phyloP scores from a whole-genome alignment of 2,888 invertebrate genomes.

The Myopa tessellatipennis region DNA sequence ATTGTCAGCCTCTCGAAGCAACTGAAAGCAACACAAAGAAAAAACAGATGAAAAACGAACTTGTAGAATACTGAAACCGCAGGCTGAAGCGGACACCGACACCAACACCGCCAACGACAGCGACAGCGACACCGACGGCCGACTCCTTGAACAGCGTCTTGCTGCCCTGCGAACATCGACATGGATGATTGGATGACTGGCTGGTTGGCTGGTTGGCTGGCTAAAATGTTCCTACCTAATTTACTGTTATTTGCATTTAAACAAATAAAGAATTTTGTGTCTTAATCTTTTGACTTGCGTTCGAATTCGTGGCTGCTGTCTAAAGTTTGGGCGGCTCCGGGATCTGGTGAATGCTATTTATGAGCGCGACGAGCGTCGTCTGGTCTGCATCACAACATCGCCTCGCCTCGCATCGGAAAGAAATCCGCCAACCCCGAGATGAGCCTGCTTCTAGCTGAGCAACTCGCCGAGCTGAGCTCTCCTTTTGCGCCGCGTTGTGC shows the following conservation, averaged over 20 bases:
- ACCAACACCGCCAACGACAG: conserved; percentile 28
- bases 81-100: too few species aligned
- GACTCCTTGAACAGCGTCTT: not conserved
- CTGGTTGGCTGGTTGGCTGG: conserved; percentile 35
- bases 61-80: conserved; percentile 55
- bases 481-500: too few species aligned
- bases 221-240: conserved; percentile 58
- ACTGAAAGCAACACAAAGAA: conserved; percentile 56
- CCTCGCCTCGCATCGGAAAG: not conserved
- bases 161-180: not conserved
- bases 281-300: conserved; percentile 65
- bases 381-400: conserved; percentile 30
- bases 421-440: not conserved
- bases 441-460: not conserved
- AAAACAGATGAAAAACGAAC: not conserved
- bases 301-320: conserved; percentile 42
- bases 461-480: not conserved
- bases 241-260: conserved; percentile 68
- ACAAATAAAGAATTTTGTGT: conserved; percentile 68
- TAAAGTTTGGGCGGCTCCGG: conserved; percentile 30
- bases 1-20: conserved; percentile 46
- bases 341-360: conserved; percentile 57
- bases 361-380: conserved; percentile 55
- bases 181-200: not conserved
- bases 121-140: not conserved